Conservation (phyloP, 2,888 invertebrate genomes). For the Xestia c-nigrum region DNA sequence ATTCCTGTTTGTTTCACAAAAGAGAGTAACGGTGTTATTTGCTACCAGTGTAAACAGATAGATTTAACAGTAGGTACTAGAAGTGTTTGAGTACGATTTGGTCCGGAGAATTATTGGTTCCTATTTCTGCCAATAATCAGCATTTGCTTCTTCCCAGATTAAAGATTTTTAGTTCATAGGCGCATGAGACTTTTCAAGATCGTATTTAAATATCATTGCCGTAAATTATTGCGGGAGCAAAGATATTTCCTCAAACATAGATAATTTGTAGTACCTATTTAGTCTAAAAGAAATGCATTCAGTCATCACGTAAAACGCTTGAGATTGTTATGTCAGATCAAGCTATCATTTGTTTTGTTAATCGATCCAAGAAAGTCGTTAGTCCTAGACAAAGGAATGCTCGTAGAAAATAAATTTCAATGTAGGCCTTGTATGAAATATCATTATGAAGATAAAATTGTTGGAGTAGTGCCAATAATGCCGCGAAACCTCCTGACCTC, state of each 20-base stretch:
- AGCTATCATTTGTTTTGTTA: not conserved
- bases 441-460: constrained; percentile 48
- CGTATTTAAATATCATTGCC: not conserved
- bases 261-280: not conserved
- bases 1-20: constrained; percentile 41
- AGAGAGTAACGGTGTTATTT: constrained; percentile 8
- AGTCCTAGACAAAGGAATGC: constrained; percentile 12
- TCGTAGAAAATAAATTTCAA: constrained; percentile 30
- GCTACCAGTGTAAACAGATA: not conserved
- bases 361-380: not conserved
- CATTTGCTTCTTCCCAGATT: not conserved
- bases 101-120: not conserved
- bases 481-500: constrained; percentile 49
- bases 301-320: not conserved
- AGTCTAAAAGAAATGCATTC: not conserved
- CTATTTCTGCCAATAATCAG: not conserved
- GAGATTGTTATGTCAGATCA: not conserved
- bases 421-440: constrained; percentile 50
- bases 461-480: constrained; percentile 57
- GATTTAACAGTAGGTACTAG: constrained; percentile 4
- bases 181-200: not conserved
- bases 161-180: too few relatives aligned
- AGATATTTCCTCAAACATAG: too few relatives aligned
- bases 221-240: too few relatives aligned
- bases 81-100: not conserved